Base-by-base conservation (phyloP, 2,797 vertebrate genomes). In the Delichon dasypus region DNA sequence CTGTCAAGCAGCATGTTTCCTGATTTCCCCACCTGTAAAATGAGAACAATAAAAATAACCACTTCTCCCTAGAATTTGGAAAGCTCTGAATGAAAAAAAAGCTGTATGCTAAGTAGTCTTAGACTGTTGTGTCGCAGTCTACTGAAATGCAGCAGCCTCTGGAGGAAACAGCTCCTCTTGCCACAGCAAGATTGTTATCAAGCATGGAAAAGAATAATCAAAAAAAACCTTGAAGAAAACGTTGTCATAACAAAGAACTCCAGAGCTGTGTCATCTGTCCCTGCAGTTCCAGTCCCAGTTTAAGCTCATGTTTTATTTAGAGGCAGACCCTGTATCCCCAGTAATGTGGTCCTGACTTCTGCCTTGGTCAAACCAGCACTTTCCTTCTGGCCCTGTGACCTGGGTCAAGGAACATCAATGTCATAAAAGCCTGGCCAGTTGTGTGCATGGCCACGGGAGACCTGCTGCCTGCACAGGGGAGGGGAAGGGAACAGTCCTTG, bases 1-100 rank as follows among this genome's bases (percentile, higher is more conserved):
- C 84, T 90, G 81, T 40, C 9, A 5, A 73, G 78, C 57, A 79
- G 60, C 44, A 57, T 53, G 17, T 67, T 72, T 57, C 34, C 65
- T 89, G 48, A 16, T 54, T 96, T 95, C 51, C 22, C 50, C 75
- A 68, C 62, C 75, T 80, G 61, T 71, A 78, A 94, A 92, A 92
- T 10, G 15, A 78, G 45, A 73, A 25, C n/a, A 79, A 77, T n/a
- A 82, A 79, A 89, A 82, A 61, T 16, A 85, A 70, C 30, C 34
- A 7, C 18, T 65, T 85, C 71, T 70, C 62, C 62, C 38, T 30
- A 51, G 57, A 76, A 83, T 88, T 61, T 48, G 88, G 82, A 83
- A 81, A 89, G 68, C 68, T 51, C 45, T 45, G 53, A 51, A 38
- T 60, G 58, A 65, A 54, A 42, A 29, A 77, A 62, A 53, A 7